Base-by-base conservation (phyloP, 1,140 invertebrate species). In the Agrypnia vestita region DNA sequence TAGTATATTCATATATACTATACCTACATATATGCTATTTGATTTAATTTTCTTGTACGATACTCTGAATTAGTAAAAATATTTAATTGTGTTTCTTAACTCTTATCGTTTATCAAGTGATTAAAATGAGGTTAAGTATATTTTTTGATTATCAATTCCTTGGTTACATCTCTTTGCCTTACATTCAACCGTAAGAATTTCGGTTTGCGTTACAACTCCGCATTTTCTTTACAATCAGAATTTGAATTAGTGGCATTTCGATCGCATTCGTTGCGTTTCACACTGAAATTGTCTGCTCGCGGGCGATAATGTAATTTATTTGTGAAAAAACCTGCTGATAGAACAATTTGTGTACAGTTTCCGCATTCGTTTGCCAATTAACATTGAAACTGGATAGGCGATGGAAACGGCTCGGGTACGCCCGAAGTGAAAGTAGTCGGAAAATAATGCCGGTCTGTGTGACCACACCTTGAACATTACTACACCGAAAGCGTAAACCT, bases 361-460 rank as follows among this genome's bases (percentile, higher is more conserved):
- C 61, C 61, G 61, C 61, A 25, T 64, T 64, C 21, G 19, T 10
- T 7, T n/a, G 35, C 61, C 61, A 64, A 64, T 64, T 64, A 64
- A 64, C 61, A 71, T 71, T 71, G 67, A 71, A 71, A 49, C 46
- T 71, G 25, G 43, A 35, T 35, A 35, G 43, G 15, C 25, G 25
- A 67, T 67, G 25, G 35, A 43, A 35, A 47, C 67, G 8, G 46
- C n/a, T 10, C 46, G n/a, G 64, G 67, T 64, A n/a, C 49, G 35
- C 25, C 25, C 19, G 13, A 49, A 47, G 67, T 71, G 47, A 71
- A 71, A 71, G 44, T 49, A 71, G 61, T 64, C 61, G 25, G 21
- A 6, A 43, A 35, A 47, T 13, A 8, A 17, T 17, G 47, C 21
- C 1, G 13, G 35, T 71, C 35, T 25, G 17, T 25, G 21, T 64